Base-by-base conservation (phyloP, 2,113 vertebrate genomes). In the Peucedramus taeniatus region DNA sequence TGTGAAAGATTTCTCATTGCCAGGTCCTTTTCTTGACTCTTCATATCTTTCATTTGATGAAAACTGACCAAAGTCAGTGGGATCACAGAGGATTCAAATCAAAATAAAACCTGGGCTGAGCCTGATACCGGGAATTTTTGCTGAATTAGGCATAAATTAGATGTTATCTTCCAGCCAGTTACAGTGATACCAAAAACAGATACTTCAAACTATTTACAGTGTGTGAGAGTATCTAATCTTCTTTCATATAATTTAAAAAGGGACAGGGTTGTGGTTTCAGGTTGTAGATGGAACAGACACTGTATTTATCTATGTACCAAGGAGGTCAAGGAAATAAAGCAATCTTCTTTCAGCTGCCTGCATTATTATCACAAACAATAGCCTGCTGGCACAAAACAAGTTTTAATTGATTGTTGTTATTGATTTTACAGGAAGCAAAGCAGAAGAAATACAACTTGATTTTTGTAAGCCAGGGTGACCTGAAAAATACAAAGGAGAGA, bases 71-170 rank as follows among this genome's bases (percentile, higher is more conserved):
- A 81, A 90, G 31, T 60, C 51, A 45, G 59, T 47, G 18, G 11
- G 18, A 87, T 81, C 68, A 78, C 8, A 31, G 40, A 68, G 6
- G 40, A 64, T 60, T 78, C 51, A 78, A 86, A 88, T 39, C 1
- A 77, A 91, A 93, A 69, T 76, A 80, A 83, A 84, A 81, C 40
- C 56, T 57, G 44, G 68, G 30, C 64, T 88, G 51, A 81, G 79
- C n/a, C 76, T 82, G 76, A 94, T 87, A 74, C 47, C 14, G 40
- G 88, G 64, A 87, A 60, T 75, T 96, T 96, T 83, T 90, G 60
- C 72, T 94, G 88, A 94, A 86, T 90, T 94, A 82, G 45, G 56
- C 80, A 93, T 95, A 95, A 96, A 92, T 95, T 94, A 94, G 94
- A 96, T 96, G 69, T 87, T 96, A 97, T 92, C 93, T 92, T 54